Conservation (phyloP, 2,888 invertebrate genomes). For the Aphodius granarius region DNA sequence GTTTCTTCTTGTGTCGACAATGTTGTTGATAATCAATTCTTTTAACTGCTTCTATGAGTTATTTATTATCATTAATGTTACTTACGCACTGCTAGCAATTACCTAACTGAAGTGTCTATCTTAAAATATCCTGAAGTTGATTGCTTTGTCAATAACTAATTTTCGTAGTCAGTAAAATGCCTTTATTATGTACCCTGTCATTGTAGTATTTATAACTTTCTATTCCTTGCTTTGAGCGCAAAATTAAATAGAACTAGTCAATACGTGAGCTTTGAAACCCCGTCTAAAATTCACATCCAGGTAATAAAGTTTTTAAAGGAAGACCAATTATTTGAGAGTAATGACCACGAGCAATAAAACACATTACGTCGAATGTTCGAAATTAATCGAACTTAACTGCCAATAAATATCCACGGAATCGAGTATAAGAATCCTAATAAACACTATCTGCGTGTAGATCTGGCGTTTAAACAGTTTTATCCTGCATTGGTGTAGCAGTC, state of each 20-base stretch:
- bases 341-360: constrained; percentile 1
- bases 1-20: not conserved
- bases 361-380: constrained; percentile 1
- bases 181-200: not conserved
- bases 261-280: not conserved
- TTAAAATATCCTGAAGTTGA: too few relatives aligned
- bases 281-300: not conserved
- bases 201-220: too few relatives aligned
- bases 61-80: not conserved
- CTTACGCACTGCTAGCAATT: not conserved
- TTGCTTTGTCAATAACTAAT: too few relatives aligned
- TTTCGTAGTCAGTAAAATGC: not conserved
- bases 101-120: too few relatives aligned
- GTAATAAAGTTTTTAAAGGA: not conserved
- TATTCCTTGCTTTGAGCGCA: not conserved
- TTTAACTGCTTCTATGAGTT: not conserved
- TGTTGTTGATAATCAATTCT: not conserved
- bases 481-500: constrained; percentile 3
- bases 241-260: not conserved
- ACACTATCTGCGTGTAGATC: constrained; percentile 10
- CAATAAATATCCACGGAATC: constrained; percentile 8
- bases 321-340: constrained; percentile 1
- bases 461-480: constrained; percentile 11
- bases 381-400: not conserved
- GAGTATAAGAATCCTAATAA: not conserved